phyloP scores from a whole-genome alignment of 2,113 vertebrate genomes.

The Thalassarche chlororhynchos region DNA sequence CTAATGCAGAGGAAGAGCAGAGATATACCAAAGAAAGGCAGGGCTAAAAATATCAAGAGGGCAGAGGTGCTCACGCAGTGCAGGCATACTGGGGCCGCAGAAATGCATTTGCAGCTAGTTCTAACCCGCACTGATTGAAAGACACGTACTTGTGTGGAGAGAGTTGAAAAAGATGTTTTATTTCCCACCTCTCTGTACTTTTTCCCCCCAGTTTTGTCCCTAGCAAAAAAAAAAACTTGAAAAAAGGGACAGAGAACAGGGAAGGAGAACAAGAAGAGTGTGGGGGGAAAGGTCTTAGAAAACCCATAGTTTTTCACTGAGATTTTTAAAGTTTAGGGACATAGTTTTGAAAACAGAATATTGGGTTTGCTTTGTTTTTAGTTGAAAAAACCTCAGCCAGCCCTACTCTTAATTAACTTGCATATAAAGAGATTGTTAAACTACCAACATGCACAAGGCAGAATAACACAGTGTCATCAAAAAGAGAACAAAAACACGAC shows the following conservation, averaged over 20 bases:
- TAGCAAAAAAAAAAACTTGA: not conserved
- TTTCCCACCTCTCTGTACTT: not conserved
- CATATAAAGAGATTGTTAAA: not conserved
- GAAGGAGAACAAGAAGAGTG: not conserved
- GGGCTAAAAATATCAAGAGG: conserved; percentile 66
- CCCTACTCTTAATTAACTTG: not conserved
- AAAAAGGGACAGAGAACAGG: not conserved
- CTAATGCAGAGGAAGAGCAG: conserved; percentile 19
- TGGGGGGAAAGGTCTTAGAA: not conserved
- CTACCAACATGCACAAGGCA: not conserved
- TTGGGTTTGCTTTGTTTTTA: not conserved
- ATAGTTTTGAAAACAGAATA: not conserved
- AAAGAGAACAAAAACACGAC: not conserved
- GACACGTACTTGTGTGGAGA: not conserved
- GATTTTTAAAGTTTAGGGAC: not conserved
- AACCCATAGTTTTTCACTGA: not conserved
- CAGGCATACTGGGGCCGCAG: conserved; percentile 27
- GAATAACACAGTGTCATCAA: not conserved
- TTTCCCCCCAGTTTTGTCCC: not conserved
- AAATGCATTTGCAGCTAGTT: not conserved
- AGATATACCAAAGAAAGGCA: conserved; percentile 11
- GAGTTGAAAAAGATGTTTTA: conserved; percentile 13
- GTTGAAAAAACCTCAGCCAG: not conserved
- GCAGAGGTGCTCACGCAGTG: conserved; percentile 47
- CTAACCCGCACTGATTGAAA: not conserved